These are phyloP conservation scores for Rhagoletis zephyria DNA, from an alignment of 1,140 invertebrate species.

Conservation along the genomic window DNA sequence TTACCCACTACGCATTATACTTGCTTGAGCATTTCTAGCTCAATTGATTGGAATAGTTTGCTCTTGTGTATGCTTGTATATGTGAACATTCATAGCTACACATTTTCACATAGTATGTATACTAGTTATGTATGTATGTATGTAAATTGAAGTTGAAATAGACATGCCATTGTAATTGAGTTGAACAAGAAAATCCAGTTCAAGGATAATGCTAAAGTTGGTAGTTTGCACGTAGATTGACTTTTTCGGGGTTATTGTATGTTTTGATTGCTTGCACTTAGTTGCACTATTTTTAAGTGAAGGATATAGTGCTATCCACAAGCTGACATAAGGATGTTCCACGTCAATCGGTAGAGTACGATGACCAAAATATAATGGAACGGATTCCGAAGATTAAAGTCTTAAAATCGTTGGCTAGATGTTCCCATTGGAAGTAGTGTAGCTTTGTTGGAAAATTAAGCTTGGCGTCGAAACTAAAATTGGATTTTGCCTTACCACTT, in stretches of 20 bases:
- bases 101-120: no score
- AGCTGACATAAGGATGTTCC: no score
- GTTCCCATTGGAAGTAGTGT: no score
- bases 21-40: neutral
- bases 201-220: neutral
- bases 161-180: neutral
- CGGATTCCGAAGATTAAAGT: no score
- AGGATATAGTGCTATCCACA: neutral
- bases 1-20: neutral
- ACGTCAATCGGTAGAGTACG: no score
- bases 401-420: no score
- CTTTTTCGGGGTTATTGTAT: neutral
- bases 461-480: no score
- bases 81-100: no score
- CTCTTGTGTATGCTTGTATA: neutral
- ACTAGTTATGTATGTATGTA: no score
- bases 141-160: neutral
- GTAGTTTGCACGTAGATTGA: neutral
- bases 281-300: neutral
- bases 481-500: no score
- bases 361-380: no score
- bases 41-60: conserved; percentile 38
- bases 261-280: neutral
- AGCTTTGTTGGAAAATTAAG: no score
- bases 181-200: conserved; percentile 38